Base-by-base conservation (phyloP, 2,888 invertebrate genomes). In the Choristoneura rosaceana region DNA sequence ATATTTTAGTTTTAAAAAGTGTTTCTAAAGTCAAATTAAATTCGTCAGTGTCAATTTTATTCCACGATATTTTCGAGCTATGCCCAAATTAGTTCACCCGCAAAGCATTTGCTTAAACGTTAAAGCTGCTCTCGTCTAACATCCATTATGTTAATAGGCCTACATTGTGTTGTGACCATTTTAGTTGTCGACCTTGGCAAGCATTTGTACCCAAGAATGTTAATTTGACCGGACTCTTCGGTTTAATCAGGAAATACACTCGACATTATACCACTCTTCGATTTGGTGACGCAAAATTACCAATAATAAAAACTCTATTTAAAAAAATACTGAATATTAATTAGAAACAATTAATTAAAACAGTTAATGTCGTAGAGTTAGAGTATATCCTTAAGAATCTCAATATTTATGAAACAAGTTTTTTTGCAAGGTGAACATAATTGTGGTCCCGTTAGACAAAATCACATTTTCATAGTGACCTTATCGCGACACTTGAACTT, bases 111-210 rank as follows among this genome's bases (percentile, higher is more conserved):
- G 58, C 47, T 17, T 71, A 63, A 62, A 67, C 71, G 55, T 58
- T 71, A 61, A 38, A 25, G 67, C 47, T 47, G 47, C 67, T 62
- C 65, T 43, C 62, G 55, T n/a, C 38, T 34, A 33, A 33, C 50
- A 70, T 65, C 45, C 69, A 71, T 67, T 79, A 82, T 82, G 82
- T 75, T 79, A 80, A 82, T 80, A 77, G 73, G 71, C 74, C 74
- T 76, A 78, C 78, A 77, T 75, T 76, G 76, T 76, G 74, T 76
- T 14, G 33, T 41, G 70, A 64, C 80, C 79, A 80, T 79, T 80
- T 78, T 78, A 81, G 82, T 81, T 75, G 83, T 69, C 80, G 82
- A 79, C 86, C 87, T 85, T 86, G 84, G 78, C 77, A 62, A 34
- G 14, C 52, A 55, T 67, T 67, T 62, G 71, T 58, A 55, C 41